phyloP scores from a whole-genome alignment of 2,113 vertebrate species.

The Ptychochromis oligacanthus region DNA sequence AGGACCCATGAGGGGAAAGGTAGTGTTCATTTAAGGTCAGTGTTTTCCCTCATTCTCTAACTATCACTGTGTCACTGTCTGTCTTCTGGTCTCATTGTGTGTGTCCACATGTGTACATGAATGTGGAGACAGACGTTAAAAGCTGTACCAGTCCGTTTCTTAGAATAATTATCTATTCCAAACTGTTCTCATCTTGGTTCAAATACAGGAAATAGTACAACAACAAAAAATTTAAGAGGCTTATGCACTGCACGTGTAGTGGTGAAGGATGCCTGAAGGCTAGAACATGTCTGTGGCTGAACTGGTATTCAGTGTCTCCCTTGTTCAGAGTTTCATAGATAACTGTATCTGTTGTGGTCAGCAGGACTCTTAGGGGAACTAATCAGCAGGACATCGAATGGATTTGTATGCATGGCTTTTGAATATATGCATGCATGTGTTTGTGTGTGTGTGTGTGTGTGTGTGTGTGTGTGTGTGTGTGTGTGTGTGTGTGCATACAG shows the following conservation, averaged over 20 bases:
- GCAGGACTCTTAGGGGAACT: slow-evolving; percentile 15
- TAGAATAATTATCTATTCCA: not conserved
- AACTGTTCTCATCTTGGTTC: not conserved
- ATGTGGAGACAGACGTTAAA: not conserved
- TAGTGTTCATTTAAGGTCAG: slow-evolving; percentile 10
- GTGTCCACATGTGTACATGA: not conserved
- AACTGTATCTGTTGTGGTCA: slow-evolving; percentile 42
- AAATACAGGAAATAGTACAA: not conserved
- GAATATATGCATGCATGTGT: not conserved
- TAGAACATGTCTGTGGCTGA: not conserved
- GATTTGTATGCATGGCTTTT: not conserved
- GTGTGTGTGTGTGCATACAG: not conserved
- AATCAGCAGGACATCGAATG: slow-evolving; percentile 28
- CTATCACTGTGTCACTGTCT: not conserved
- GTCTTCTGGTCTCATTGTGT: not conserved
- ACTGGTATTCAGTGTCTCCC: slow-evolving; percentile 2
- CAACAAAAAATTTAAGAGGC: not conserved
- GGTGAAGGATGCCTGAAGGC: not conserved
- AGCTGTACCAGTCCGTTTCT: not conserved
- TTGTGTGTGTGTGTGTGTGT: slow-evolving; percentile 1
- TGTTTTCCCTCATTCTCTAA: not conserved
- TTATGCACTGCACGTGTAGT: not conserved
- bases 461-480: slow-evolving; percentile 7
- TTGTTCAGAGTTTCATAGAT: slow-evolving; percentile 33
- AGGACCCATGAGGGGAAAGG: slow-evolving; percentile 17